Conservation (phyloP, 2,797 vertebrate species). For the Euthynnus affinis region DNA sequence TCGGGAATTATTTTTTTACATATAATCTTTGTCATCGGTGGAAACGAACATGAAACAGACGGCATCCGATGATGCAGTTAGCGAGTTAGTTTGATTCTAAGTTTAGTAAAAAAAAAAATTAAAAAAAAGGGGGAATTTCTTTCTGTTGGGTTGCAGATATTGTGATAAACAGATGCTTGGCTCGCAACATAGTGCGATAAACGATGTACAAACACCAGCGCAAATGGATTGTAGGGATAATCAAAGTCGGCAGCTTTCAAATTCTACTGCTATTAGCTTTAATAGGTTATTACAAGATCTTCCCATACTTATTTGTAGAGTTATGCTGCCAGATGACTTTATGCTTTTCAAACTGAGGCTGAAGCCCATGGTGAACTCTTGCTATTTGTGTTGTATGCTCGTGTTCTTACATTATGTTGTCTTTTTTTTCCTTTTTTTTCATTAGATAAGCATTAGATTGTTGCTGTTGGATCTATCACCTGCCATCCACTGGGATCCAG, state of each 20-base stretch:
- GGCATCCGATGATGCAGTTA: neutral
- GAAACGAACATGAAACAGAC: no score
- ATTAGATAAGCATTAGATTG: slow-evolving; percentile 65
- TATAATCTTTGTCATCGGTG: no score
- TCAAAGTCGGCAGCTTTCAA: no score
- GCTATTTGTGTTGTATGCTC: neutral
- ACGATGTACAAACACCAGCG: neutral
- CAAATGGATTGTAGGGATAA: neutral
- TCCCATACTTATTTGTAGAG: neutral
- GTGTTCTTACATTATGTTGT: slow-evolving; percentile 2
- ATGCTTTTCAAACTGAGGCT: neutral
- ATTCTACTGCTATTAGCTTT: no score
- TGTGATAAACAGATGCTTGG: neutral
- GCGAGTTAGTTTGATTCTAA: neutral
- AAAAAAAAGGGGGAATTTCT: neutral
- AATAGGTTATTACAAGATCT: no score
- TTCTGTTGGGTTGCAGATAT: neutral
- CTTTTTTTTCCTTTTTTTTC: slow-evolving; percentile 25
- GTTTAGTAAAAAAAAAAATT: neutral
- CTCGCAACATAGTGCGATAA: no score
- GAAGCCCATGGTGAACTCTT: neutral
- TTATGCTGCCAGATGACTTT: neutral
- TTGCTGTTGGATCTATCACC: slow-evolving; percentile 65
- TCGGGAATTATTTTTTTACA: no score
- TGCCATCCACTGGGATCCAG: slow-evolving; percentile 73